phyloP scores from a whole-genome alignment of 2,888 invertebrate genomes.

The Eupithecia pulchellata region DNA sequence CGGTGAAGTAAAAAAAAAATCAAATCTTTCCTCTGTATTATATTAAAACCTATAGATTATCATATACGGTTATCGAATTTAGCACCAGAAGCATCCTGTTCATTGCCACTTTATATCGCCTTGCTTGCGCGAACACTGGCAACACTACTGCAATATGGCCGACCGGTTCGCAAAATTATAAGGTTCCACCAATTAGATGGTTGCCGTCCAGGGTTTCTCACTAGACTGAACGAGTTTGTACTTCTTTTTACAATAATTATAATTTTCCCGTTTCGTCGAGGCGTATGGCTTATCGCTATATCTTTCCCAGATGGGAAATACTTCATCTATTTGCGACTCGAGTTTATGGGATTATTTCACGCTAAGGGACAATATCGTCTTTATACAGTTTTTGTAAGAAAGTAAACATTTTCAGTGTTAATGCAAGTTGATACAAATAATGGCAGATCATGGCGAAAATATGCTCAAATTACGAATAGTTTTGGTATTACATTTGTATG shows the following conservation, averaged over 20 bases:
- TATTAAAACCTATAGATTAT: no score
- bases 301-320: neutral
- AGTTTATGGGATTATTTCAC: neutral
- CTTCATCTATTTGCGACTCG: neutral
- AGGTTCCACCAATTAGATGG: constrained; percentile 42
- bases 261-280: constrained; percentile 20
- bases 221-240: constrained; percentile 28
- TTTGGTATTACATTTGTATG: no score
- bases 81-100: neutral
- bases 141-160: constrained; percentile 31
- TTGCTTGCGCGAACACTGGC: neutral
- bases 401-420: neutral
- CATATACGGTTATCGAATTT: no score
- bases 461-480: no score
- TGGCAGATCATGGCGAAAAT: no score
- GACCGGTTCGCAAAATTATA: constrained; percentile 47
- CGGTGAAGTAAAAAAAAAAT: no score
- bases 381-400: neutral
- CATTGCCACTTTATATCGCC: constrained; percentile 2
- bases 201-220: constrained; percentile 38
- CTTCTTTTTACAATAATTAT: constrained; percentile 11
- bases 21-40: no score
- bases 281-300: neutral
- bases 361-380: neutral
- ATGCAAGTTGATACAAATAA: no score